Evolutionary conservation across 2,113 vertebrate genomes (phyloP).

Genomic region (Zingel zingel): DNA sequence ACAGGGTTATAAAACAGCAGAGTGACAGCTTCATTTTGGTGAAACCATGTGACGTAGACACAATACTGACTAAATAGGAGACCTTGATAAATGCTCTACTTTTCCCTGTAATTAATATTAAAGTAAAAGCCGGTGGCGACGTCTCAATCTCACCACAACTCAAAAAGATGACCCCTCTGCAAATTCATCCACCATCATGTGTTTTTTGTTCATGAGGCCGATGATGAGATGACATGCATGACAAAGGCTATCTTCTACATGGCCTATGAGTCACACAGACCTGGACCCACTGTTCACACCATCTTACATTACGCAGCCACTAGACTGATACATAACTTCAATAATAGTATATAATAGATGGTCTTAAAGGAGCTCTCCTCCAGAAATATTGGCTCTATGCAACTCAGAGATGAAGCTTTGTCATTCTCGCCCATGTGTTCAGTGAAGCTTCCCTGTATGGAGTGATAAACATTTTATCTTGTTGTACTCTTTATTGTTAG

Average conservation of each 20-base stretch:
- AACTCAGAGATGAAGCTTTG: constrained; percentile 20
- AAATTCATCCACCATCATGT: constrained; percentile 31
- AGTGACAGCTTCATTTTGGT: background rate
- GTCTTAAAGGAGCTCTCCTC: constrained; percentile 2
- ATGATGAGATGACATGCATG: constrained; percentile 37
- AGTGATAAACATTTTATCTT: constrained; percentile 7
- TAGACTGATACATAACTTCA: constrained; percentile 17
- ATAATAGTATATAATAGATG: constrained; percentile 12
- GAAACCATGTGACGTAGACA: background rate
- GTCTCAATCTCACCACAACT: constrained; percentile 18
- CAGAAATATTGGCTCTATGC: constrained; percentile 7
- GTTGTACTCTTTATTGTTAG: background rate
- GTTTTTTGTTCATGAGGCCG: constrained; percentile 35
- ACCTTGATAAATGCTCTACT: background rate
- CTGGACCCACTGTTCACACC: constrained; percentile 15
- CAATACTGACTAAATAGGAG: background rate
- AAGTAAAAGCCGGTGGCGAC: constrained; percentile 24
- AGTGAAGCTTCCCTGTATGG: constrained; percentile 22
- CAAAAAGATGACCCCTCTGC: background rate
- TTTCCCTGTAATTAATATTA: background rate
- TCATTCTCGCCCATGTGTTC: constrained; percentile 5
- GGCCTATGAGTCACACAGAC: constrained; percentile 61
- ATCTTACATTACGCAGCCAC: constrained; percentile 44
- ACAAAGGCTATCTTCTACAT: constrained; percentile 8
- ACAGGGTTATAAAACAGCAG: background rate